Base-by-base conservation (phyloP, 2,113 vertebrate species). In the Limanda limanda region DNA sequence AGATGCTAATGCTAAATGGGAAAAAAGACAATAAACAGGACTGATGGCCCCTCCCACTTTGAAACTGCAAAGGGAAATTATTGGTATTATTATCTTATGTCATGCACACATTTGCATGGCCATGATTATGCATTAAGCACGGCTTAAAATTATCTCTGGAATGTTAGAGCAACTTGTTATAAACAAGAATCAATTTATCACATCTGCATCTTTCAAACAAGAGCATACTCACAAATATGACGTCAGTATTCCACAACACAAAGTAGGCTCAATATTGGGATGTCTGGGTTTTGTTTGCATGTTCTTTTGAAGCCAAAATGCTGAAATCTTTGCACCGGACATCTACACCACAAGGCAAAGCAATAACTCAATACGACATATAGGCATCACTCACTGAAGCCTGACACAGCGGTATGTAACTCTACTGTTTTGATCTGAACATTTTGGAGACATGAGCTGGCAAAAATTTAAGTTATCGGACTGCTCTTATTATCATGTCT, bases 131-230 rank as follows among this genome's bases (percentile, higher is more conserved):
- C 42, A 5, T 62, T 11, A 48, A 60, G 4, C 2, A 31, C 4
- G 23, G 51, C 57, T 51, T 2, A 2, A 52, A 35, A 20, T 27
- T 10, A 68, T 47, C 15, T 47, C 21, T 5, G 65, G 4, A 59
- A 59, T 76, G 56, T 68, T 40, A 37, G 15, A 66, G 27, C 17
- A 74, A 54, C 24, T 37, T 5, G 2, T 17, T 6, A 56, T 52
- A 56, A 57, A 79, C 63, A 80, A 73, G 14, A 18, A 18, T 74
- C 56, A 52, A 60, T 83, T 66, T 1, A 66, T 59, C 23, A 47
- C 9, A 21, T 60, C 13, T 31, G 66, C 37, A 62, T 71, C 61
- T 76, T 76, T 79, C 67, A 79, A 84, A 71, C 71, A 75, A 71
- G 31, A 75, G 55, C 18, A 51, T 8, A 24, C 48, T 56, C 0